A percentile compares a stretch with the other conserved stretches of the same genome.
phyloP scores from a whole-genome alignment of 2,113 vertebrate genomes.

The Empidonax traillii region DNA sequence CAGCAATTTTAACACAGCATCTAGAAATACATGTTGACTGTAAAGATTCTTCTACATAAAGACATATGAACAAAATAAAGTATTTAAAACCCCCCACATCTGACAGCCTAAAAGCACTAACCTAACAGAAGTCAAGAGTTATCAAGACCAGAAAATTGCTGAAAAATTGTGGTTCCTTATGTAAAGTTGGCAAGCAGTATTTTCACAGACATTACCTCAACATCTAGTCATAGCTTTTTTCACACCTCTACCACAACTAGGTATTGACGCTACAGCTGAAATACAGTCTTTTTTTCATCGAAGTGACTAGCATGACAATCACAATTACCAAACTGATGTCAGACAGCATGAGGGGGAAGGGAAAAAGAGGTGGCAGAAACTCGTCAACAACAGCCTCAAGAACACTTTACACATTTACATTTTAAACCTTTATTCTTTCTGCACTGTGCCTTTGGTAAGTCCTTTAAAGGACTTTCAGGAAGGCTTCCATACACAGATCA shows the following conservation, averaged over 20 bases:
- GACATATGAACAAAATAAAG: slow-evolving; percentile 74
- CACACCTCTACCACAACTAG: not conserved
- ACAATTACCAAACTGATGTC: not conserved
- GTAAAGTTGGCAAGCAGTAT: not conserved
- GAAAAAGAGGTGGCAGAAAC: not conserved
- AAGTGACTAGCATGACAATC: not conserved
- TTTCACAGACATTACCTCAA: not conserved
- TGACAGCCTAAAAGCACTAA: slow-evolving; percentile 25
- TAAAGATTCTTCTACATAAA: slow-evolving; percentile 74
- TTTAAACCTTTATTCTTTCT: not conserved
- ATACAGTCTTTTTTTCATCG: not conserved
- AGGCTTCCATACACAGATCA: not conserved
- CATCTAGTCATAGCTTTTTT: not conserved
- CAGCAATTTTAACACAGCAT: slow-evolving; percentile 86
- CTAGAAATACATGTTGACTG: slow-evolving; percentile 81
- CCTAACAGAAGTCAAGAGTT: slow-evolving; percentile 1
- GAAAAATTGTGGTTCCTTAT: not conserved
- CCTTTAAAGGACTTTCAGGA: not conserved
- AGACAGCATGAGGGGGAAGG: accelerated
- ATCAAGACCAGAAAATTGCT: not conserved
- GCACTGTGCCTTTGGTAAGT: not conserved
- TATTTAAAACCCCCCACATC: not conserved
- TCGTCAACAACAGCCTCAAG: not conserved
- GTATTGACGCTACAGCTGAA: not conserved
- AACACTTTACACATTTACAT: not conserved